These are phyloP conservation scores for Hippocampus barbouri DNA, from an alignment of 2,113 vertebrate species.

Conservation along the genomic window DNA sequence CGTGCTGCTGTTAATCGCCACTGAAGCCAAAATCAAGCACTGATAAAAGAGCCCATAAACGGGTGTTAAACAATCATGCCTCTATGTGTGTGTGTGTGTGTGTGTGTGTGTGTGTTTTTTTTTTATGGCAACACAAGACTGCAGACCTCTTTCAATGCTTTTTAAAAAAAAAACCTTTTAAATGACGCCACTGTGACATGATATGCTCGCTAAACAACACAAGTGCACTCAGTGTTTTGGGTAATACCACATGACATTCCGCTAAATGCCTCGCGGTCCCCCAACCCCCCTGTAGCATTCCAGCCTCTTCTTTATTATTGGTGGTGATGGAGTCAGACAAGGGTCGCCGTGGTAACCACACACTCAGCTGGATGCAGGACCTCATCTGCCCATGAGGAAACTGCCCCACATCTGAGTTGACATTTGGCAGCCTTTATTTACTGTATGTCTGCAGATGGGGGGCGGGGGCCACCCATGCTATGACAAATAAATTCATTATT, in stretches of 20 bases:
- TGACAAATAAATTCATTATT: conserved; percentile 12
- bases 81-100: conserved; percentile 41
- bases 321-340: conserved; percentile 26
- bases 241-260: conserved; percentile 56
- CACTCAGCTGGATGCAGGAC: conserved; percentile 43
- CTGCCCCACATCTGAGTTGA: conserved; percentile 57
- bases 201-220: conserved; percentile 7
- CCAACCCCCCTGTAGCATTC: conserved; percentile 23
- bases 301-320: conserved; percentile 48
- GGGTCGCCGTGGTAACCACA: conserved; percentile 64
- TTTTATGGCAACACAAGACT: conserved; percentile 34
- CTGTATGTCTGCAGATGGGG: conserved; percentile 28
- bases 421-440: conserved; percentile 55
- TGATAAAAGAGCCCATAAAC: conserved; percentile 29
- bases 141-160: conserved; percentile 26
- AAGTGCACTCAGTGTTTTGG: conserved; percentile 17
- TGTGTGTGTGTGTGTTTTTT: conserved; percentile 34
- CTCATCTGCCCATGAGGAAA: conserved; percentile 62
- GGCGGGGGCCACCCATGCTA: conserved; percentile 10
- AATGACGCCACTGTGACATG: conserved; percentile 15
- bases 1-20: conserved; percentile 26
- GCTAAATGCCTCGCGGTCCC: conserved; percentile 48
- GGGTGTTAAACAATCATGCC: conserved; percentile 19
- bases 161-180: conserved; percentile 21
- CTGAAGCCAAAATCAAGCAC: conserved; percentile 42